Percentiles rank a stretch among this genome's conserved stretches.
Conservation (phyloP, 2,113 vertebrate genomes). For the Poeciliopsis turrubarensis region DNA sequence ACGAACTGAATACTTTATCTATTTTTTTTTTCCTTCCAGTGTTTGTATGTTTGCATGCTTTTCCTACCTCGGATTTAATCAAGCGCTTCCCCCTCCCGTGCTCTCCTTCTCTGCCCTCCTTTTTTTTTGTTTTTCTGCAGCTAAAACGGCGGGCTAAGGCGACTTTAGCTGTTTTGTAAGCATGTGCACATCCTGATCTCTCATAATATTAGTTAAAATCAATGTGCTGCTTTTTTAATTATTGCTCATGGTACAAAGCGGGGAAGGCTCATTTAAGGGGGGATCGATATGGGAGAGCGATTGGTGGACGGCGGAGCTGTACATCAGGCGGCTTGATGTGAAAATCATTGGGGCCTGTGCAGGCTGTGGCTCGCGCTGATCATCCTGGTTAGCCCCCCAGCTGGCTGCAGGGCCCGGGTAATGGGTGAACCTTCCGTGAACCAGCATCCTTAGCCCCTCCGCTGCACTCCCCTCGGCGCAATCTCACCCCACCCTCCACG, state of each 20-base stretch:
- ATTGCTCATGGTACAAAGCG: slow-evolving; percentile 99
- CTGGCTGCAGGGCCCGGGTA: slow-evolving; percentile 94
- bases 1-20: slow-evolving; percentile 81
- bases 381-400: slow-evolving; percentile 98
- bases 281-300: slow-evolving; percentile 98
- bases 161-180: slow-evolving; percentile 90
- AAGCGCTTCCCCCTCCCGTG: slow-evolving; percentile 34
- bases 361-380: slow-evolving; percentile 89
- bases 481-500: slow-evolving; percentile 71
- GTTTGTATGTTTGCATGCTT: slow-evolving; percentile 83
- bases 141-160: slow-evolving; percentile 79
- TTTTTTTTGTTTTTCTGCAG: slow-evolving; percentile 76
- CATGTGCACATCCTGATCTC: slow-evolving; percentile 99
- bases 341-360: slow-evolving; percentile 99
- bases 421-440: slow-evolving; percentile 93
- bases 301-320: slow-evolving; percentile 95
- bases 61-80: slow-evolving; percentile 63
- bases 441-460: slow-evolving; percentile 88
- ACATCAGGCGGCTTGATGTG: slow-evolving; percentile 99
- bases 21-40: slow-evolving; percentile 53
- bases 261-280: slow-evolving; percentile 98
- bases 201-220: slow-evolving; percentile 99
- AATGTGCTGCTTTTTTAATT: slow-evolving; percentile 99
- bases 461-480: slow-evolving; percentile 55
- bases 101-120: slow-evolving; percentile 51